Conservation (phyloP, 92 coral and sea anemone genomes). For the Metridium senile region DNA sequence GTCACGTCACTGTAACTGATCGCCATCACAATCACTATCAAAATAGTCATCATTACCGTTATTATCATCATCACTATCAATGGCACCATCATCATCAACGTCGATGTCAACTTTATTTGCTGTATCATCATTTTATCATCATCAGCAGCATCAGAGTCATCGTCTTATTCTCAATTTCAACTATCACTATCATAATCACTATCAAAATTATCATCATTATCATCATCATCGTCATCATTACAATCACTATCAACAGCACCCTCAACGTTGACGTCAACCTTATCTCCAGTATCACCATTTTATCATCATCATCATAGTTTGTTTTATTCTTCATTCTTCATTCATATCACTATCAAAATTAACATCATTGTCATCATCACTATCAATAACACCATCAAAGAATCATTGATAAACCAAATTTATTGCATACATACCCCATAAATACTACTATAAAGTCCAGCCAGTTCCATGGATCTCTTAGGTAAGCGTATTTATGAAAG, state of each 20-base stretch:
- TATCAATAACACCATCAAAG: neutral
- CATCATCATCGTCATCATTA: neutral
- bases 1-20: too few species aligned
- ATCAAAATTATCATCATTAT: neutral
- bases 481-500: constrained; percentile 85
- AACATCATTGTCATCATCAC: neutral
- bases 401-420: neutral
- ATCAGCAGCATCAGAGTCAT: neutral
- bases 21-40: neutral
- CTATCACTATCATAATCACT: neutral
- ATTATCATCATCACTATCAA: neutral
- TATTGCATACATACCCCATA: constrained; percentile 80
- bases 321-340: too few species aligned
- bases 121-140: neutral
- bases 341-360: neutral
- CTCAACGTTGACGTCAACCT: neutral
- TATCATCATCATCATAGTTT: neutral
- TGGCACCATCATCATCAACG: neutral
- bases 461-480: constrained; percentile 95
- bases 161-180: too few species aligned
- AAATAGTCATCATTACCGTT: neutral
- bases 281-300: neutral
- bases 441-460: constrained; percentile 92
- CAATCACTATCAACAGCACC: neutral
- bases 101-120: neutral